Percentiles rank a stretch among this genome's conserved stretches.
These are phyloP conservation scores for Pyralis farinalis DNA, from an alignment of 2,888 invertebrate genomes.

Conservation along the genomic window DNA sequence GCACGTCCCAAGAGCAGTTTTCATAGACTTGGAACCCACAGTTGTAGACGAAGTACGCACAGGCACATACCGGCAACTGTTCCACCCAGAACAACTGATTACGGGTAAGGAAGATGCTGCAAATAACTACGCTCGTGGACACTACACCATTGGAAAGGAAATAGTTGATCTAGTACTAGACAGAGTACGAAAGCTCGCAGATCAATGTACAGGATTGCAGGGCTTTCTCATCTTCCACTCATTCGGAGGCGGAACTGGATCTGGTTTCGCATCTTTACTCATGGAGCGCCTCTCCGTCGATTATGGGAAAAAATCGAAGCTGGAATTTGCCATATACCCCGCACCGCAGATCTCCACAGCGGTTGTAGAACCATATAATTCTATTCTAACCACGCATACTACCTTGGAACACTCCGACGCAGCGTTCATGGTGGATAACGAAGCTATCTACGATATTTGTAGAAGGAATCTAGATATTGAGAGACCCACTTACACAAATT, in stretches of 20 bases:
- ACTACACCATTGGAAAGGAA: conserved; percentile 97
- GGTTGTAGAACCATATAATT: conserved; percentile 97
- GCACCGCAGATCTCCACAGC: conserved; percentile 95
- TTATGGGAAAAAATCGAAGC: conserved; percentile 96
- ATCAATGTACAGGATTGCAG: conserved; percentile 94
- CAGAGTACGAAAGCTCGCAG: conserved; percentile 91
- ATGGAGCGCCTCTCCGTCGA: conserved; percentile 98
- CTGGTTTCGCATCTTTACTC: conserved; percentile 95
- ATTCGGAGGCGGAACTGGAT: conserved; percentile 95
- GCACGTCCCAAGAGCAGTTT: conserved; percentile 96
- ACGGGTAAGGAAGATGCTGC: conserved; percentile 98
- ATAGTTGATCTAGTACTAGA: conserved; percentile 94
- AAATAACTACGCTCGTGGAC: conserved; percentile 98
- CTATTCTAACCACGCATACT: conserved; percentile 96
- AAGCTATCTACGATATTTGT: conserved; percentile 95
- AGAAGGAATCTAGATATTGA: conserved; percentile 96
- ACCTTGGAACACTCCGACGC: conserved; percentile 97
- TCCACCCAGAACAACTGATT: conserved; percentile 97
- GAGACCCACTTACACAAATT: conserved; percentile 96
- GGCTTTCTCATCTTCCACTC: conserved; percentile 98
- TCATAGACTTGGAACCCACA: conserved; percentile 97
- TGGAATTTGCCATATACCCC: conserved; percentile 97
- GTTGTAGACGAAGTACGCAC: conserved; percentile 96
- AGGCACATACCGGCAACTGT: conserved; percentile 96
- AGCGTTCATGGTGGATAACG: conserved; percentile 96